Evolutionary conservation across 2,113 vertebrate species (phyloP), one percentile per base, ranked within the genome.

Genomic region (Odontesthes bonariensis): DNA sequence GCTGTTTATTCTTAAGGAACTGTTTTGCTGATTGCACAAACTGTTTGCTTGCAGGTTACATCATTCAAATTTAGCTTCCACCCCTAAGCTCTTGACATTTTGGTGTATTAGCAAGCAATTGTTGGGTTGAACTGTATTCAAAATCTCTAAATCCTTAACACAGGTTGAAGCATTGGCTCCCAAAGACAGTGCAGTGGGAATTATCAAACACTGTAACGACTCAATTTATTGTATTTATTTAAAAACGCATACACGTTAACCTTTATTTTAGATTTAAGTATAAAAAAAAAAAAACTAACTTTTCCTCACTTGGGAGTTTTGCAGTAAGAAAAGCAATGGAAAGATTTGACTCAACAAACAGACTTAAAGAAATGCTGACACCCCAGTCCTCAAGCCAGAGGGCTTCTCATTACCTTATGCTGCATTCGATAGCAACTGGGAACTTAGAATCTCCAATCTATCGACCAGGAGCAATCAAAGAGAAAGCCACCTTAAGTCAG

Each of bases 31-130:
- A 32, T 32, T 40, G 66, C 44, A 53, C 12, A 52, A 70, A 46
- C 60, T 71, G 38, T 65, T 71, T 71, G 44, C 66, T 64, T 35
- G 49, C 40, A 46, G 42, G 27, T 59, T 69, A 19, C 53, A 69
- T 44, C 53, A 69, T 69, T 61, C 27, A 27, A 44, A 59, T 72
- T 44, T 17, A 23, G 54, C 22, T 56, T 68, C 42, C 23, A 44
- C 35, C 47, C 22, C 53, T 32, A 14, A 61, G 47, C 38, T 46
- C 42, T 46, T 63, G 31, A 52, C 42, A 16, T 66, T 51, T 38
- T 57, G 22, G n/a, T 51, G 22, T 61, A 22, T 53, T 42, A n/a
- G 38, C 44, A 47, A 61, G 53, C 12, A 13, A 53, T 69, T 57
- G 35, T 68, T 58, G 22, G 44, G 54, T 35, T 58, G 35, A 66